Base-by-base conservation (phyloP, 2,113 vertebrate species). In the Phrynosoma platyrhinos region DNA sequence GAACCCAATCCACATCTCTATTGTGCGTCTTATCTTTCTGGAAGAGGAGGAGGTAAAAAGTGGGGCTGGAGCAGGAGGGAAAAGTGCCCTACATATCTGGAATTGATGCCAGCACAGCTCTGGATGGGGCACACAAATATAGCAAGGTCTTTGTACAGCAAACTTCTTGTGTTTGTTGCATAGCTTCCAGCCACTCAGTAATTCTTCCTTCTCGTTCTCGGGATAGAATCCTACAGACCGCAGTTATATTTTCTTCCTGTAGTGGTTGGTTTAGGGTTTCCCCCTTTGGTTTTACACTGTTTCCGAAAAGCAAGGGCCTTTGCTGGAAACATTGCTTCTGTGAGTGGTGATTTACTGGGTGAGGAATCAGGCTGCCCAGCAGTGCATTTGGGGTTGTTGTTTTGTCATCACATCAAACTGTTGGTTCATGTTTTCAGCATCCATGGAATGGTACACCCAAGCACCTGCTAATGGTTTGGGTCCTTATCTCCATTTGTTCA, bases 1-100 rank as follows among this genome's bases (percentile, higher is more conserved):
- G 89, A 99, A 99, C 89, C 96, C 98, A 66, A 97, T 99, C 95
- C 98, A 99, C 94, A 97, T 99, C 2, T 98, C 97, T 1, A 94
- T 99, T 0, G 99, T 99, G 93, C 97, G 98, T 3, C 97, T 99
- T 83, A 95, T 99, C 89, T 94, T 99, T 77, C 96, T 99, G 94
- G 98, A 99, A 92, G 93, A 97, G 0, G 98, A 99, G 0, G 98
- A 99, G 98, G 99, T 99, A 93, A 97, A 91, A 79, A 62, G 18
- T 16, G 13, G 58, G 58, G 58, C 23, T 16, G 13, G 42, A 14
- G 6, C 52, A 74, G 21, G n/a, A 75, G 7, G 2, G 8, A 58
- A 25, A 20, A n/a, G 9, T 25, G 36, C 20, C 53, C 4, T 14
- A 14, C 58, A 62, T 13, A 62, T 62, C 58, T 62, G 58, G 58